These are phyloP conservation scores for Apodemus speciosus DNA, from an alignment of 2,113 vertebrate species.

Conservation along the genomic window DNA sequence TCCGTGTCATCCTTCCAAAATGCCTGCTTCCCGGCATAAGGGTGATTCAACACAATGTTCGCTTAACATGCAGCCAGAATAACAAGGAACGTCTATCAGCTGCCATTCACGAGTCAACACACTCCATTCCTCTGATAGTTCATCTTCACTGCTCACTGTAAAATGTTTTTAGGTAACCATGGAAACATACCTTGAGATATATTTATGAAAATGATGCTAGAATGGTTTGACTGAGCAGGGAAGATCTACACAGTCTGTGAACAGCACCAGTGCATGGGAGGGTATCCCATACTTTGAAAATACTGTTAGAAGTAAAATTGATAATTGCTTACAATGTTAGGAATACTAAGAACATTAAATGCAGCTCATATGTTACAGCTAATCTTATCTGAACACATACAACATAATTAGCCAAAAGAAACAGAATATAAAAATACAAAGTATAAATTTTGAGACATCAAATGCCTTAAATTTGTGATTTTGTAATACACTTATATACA, in stretches of 20 bases:
- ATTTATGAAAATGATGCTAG: neutral
- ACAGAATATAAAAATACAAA: neutral
- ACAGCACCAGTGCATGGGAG: too few species aligned
- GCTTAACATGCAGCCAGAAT: neutral
- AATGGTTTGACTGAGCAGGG: neutral
- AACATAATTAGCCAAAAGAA: neutral
- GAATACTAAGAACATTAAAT: neutral
- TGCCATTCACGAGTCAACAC: neutral
- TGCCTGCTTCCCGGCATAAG: too few species aligned
- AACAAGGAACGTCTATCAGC: neutral
- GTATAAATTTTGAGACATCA: neutral
- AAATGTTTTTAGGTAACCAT: neutral
- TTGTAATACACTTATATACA: neutral
- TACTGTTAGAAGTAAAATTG: conserved; percentile 9
- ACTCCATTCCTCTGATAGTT: neutral
- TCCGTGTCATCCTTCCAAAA: neutral
- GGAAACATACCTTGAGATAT: neutral
- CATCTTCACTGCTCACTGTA: neutral
- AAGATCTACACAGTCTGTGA: neutral
- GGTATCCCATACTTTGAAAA: neutral
- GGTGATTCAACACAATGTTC: too few species aligned
- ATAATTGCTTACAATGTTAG: conserved; percentile 25
- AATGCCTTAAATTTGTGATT: conserved; percentile 16
- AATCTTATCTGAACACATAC: neutral
- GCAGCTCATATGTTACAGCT: neutral